phyloP scores from a whole-genome alignment of 2,888 invertebrate species.

The Nephrotoma appendiculata region DNA sequence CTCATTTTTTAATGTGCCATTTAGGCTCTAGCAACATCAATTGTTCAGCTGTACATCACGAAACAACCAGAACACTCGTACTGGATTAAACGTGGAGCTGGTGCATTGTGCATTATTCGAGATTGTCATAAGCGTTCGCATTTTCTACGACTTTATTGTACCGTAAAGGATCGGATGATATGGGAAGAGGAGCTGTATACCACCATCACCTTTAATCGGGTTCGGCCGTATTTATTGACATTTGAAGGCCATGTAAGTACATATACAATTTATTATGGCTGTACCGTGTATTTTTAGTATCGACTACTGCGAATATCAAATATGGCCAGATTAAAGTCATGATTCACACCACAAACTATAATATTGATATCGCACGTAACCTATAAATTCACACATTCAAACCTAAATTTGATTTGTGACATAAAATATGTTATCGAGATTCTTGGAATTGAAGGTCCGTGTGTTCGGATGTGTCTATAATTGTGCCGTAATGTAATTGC shows the following conservation, averaged over 20 bases:
- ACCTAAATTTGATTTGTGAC: no score
- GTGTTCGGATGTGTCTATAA: no score
- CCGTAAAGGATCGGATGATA: constrained; percentile 56
- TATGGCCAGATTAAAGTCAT: no score
- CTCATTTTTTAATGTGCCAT: constrained; percentile 15
- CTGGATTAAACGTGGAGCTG: constrained; percentile 78
- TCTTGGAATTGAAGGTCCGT: no score
- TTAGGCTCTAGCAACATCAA: constrained; percentile 69
- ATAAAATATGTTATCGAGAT: no score
- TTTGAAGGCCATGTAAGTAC: constrained; percentile 77
- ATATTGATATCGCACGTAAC: no score
- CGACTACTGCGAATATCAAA: no score
- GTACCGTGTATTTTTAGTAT: neutral
- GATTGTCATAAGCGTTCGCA: constrained; percentile 83
- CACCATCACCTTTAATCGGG: constrained; percentile 70
- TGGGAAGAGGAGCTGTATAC: constrained; percentile 96
- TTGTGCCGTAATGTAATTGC: no score
- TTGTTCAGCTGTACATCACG: constrained; percentile 76
- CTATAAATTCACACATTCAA: no score
- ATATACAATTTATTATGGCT: neutral
- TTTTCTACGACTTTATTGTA: constrained; percentile 78
- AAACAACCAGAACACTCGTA: constrained; percentile 66
- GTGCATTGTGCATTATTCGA: constrained; percentile 81
- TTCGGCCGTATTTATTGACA: constrained; percentile 69
- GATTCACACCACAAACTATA: no score